phyloP scores from a whole-genome alignment of 2,113 vertebrate species.

The Buteo buteo region DNA sequence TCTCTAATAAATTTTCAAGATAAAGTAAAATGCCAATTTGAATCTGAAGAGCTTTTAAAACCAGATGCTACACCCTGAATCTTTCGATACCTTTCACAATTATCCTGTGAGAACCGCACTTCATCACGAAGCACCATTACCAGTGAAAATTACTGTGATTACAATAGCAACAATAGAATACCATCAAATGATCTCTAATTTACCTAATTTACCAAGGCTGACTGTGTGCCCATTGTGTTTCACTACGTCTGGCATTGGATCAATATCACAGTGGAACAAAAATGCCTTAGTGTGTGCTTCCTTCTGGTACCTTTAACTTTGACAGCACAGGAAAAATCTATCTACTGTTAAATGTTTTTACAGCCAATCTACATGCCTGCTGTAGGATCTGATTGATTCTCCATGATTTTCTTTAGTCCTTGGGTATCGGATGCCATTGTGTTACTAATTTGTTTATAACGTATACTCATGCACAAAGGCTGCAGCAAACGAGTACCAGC shows the following conservation, averaged over 20 bases:
- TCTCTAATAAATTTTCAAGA: slow-evolving; percentile 83
- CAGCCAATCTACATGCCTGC: neutral
- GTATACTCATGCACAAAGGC: slow-evolving; percentile 16
- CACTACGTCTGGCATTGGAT: slow-evolving; percentile 56
- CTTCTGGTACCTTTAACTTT: slow-evolving; percentile 42
- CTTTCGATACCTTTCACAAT: slow-evolving; percentile 75
- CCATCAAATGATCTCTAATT: slow-evolving; percentile 73
- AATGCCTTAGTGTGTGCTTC: slow-evolving; percentile 20
- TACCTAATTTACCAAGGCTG: slow-evolving; percentile 75
- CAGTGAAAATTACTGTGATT: slow-evolving; percentile 78
- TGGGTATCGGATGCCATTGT: neutral
- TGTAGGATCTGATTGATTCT: slow-evolving; percentile 35
- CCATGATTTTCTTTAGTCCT: neutral
- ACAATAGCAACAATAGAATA: slow-evolving; percentile 77
- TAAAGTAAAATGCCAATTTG: slow-evolving; percentile 81
- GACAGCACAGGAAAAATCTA: slow-evolving; percentile 7
- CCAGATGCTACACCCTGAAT: slow-evolving; percentile 77
- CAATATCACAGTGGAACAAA: slow-evolving; percentile 54
- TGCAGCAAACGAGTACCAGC: slow-evolving; percentile 37
- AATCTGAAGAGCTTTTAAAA: slow-evolving; percentile 81
- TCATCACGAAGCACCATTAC: slow-evolving; percentile 76
- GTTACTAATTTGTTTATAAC: slow-evolving; percentile 30
- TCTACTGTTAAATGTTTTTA: slow-evolving; percentile 8
- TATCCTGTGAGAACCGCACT: slow-evolving; percentile 73
- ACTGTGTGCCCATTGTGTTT: slow-evolving; percentile 64